Conservation (phyloP, 2,113 vertebrate species). For the Hirundichthys speculiger region DNA sequence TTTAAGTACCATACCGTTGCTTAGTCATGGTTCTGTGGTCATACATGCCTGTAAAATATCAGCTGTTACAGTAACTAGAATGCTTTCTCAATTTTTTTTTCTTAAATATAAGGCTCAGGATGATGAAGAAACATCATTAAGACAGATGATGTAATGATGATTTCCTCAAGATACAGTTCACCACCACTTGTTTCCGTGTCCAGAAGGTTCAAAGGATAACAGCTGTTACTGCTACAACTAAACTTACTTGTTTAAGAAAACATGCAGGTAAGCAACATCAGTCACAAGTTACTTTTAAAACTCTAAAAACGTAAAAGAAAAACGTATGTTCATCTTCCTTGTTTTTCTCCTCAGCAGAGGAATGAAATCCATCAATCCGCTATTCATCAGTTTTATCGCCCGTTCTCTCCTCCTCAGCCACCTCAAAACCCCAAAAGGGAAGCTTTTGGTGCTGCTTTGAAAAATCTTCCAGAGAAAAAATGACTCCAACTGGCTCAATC, state of each 20-base stretch:
- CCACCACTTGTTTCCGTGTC: not conserved
- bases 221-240: not conserved
- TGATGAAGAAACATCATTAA: too few relatives aligned
- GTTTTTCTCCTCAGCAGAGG: slow-evolving; percentile 57
- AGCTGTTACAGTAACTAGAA: too few relatives aligned
- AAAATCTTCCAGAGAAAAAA: slow-evolving; percentile 96
- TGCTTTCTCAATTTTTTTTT: too few relatives aligned
- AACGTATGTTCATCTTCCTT: slow-evolving; percentile 74
- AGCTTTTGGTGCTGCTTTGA: slow-evolving; percentile 92
- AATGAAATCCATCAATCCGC: slow-evolving; percentile 90
- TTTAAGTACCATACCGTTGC: too few relatives aligned
- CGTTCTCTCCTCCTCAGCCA: slow-evolving; percentile 84
- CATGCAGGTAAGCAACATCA: slow-evolving; percentile 26
- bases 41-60: too few relatives aligned
- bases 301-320: slow-evolving; percentile 51
- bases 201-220: slow-evolving; percentile 1
- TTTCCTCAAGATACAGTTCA: not conserved
- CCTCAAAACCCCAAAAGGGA: slow-evolving; percentile 90
- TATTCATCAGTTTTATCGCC: slow-evolving; percentile 90
- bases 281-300: slow-evolving; percentile 73
- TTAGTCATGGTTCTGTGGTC: too few relatives aligned
- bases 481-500: slow-evolving; percentile 95
- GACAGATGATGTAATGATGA: too few relatives aligned
- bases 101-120: too few relatives aligned
- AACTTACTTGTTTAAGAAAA: not conserved